Base-by-base conservation (phyloP, 1,140 invertebrate genomes). In the Oncopeltus fasciatus region DNA sequence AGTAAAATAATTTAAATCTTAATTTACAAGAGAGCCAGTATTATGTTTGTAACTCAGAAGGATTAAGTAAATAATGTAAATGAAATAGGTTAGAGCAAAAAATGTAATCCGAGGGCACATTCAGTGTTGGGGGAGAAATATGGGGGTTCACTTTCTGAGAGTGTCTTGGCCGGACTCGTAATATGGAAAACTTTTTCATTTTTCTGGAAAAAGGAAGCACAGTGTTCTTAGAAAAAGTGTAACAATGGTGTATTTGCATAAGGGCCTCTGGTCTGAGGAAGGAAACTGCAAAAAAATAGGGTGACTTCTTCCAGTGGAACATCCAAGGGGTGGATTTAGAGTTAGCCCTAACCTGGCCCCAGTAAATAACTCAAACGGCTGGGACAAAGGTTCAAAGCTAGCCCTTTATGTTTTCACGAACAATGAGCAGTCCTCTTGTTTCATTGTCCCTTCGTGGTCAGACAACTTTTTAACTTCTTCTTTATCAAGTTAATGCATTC, bases 171-270 rank as follows among this genome's bases (percentile, higher is more conserved):
- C 47, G 14, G 2, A 2, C 8, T 2, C 4, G 47, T 18, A 51
- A 51, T 51, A 51, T 51, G 47, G 47, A 51, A 51, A 4, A 51
- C 47, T 51, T 51, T 44, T 44, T 20, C 47, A 51, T 51, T 51
- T 51, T 51, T 21, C 21, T 51, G 11, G n/a, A n/a, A 4, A 9
- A 51, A 51, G 47, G n/a, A 51, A 20, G 14, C 14, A 38, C 18
- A 51, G 9, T 51, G 47, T 51, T 51, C 47, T 51, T 21, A 2
- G 21, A 21, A 51, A 44, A 51, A 51, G 47, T 21, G 21, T 51
- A 21, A 51, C 47, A 51, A 51, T 21, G 47, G n/a, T 12, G 1
- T 2, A 51, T 51, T 51, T 51, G 47, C 47, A 51, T 51, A 51
- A 51, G n/a, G 47, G 47, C 47, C 31, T 38, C 14, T 5, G 31